Evolutionary conservation across 2,888 invertebrate genomes (phyloP), one percentile per base, ranked within the genome.

Genomic region (Dyspetes luteomarginatus): DNA sequence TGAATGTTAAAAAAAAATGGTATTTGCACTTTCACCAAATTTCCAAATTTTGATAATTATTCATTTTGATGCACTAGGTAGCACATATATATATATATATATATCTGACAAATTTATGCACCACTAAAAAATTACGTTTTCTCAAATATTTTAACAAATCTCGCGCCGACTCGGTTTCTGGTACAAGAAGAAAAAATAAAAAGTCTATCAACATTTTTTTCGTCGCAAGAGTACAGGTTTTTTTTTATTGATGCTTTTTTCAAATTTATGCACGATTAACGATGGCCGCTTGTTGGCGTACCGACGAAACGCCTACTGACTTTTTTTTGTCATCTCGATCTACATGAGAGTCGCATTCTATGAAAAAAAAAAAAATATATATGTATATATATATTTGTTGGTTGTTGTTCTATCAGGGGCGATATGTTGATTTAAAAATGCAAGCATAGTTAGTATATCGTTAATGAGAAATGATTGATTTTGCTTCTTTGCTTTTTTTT

Each of bases 181-280:
- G 24, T 15, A 67, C 26, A 41, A 71, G 83, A 85, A 86, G 17
- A 77, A 84, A 84, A 85, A 86, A 84, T 83, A 85, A 84, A 71
- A 60, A 81, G 52, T 81, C 62, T 81, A 83, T 79, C 62, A 78
- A 81, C 73, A 83, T 82, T n/a, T 77, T 81, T n/a, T 73, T 60
- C 73, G 41, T 55, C 58, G 28, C 58, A 26, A 12, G 30, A 58
- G 15, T 43, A 72, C 7, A 26, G 17, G 50, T 19, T 41, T 65
- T 15, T 19, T 58, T 62, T 68, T 17, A 22, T 56, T 43, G 5
- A 2, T 56, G 17, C n/a, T n/a, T n/a, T 48, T 26, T 12, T 48
- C n/a, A 58, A 75, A 50, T 36, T 30, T 19, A 48, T n/a, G 9
- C 24, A 75, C 36, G n/a, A 26, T 43, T 22, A n/a, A 30, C 30